Conservation (phyloP, 2,113 vertebrate genomes). For the Dicerorhinus sumatrensis region DNA sequence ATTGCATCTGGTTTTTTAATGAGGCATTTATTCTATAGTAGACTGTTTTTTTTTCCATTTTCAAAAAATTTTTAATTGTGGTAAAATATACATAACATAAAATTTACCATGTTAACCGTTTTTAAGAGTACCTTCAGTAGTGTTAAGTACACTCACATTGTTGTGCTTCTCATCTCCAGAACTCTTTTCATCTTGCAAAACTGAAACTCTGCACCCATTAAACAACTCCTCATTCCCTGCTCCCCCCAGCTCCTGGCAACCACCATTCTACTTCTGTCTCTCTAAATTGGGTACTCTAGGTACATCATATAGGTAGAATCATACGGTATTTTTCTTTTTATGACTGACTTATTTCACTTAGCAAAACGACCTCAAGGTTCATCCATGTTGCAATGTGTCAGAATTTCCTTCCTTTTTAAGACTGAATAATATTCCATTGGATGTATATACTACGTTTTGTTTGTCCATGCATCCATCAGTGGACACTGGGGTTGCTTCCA, state of each 20-base stretch:
- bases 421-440: background rate
- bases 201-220: background rate
- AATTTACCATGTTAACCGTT: background rate
- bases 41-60: background rate
- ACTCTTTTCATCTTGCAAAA: background rate
- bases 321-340: background rate
- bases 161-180: background rate
- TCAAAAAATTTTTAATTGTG: background rate
- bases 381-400: background rate
- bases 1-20: background rate
- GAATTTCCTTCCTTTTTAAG: background rate
- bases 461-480: background rate
- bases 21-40: background rate
- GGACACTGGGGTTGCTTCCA: background rate
- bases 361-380: background rate
- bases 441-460: background rate
- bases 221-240: background rate
- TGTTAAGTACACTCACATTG: background rate
- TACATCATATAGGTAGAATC: background rate
- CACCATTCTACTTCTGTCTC: background rate
- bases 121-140: background rate
- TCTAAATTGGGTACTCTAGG: background rate
- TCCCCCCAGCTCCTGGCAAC: too few species aligned
- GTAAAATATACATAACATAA: background rate
- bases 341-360: background rate